These are phyloP conservation scores for Andrena trimmerana DNA, from an alignment of 2,888 invertebrate species.

Conservation along the genomic window DNA sequence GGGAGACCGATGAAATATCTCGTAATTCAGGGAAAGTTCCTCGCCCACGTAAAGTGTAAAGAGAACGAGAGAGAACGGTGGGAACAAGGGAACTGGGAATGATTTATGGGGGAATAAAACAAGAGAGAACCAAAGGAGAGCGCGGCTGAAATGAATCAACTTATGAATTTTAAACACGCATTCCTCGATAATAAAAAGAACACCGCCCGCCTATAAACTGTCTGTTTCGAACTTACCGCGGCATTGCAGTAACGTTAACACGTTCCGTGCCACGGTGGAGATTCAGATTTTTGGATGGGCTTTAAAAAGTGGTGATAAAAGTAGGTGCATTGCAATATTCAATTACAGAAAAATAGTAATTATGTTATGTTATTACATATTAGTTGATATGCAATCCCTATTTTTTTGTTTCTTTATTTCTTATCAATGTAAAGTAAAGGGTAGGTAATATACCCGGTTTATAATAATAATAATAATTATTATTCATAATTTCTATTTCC, in stretches of 20 bases:
- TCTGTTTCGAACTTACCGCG: slow-evolving; percentile 22
- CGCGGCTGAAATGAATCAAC: slow-evolving; percentile 53
- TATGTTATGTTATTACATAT: too few species aligned
- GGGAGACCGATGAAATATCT: slow-evolving; percentile 70
- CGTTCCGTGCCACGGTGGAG: too few species aligned
- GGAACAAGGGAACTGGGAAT: slow-evolving; percentile 34
- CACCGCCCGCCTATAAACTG: slow-evolving; percentile 26
- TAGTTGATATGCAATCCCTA: too few species aligned
- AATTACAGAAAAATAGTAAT: too few species aligned
- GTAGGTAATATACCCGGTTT: too few species aligned
- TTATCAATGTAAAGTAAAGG: too few species aligned
- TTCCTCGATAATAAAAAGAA: slow-evolving; percentile 61
- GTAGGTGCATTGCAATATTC: too few species aligned
- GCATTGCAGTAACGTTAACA: not conserved
- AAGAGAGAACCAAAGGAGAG: slow-evolving; percentile 25
- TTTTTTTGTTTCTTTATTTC: too few species aligned
- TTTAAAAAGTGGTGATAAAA: too few species aligned
- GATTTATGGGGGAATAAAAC: slow-evolving; percentile 61
- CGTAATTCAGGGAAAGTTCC: slow-evolving; percentile 72
- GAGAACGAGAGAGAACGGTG: slow-evolving; percentile 40
- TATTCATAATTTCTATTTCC: too few species aligned
- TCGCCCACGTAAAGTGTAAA: slow-evolving; percentile 59
- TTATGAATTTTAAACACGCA: slow-evolving; percentile 66
- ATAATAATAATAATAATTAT: too few species aligned
- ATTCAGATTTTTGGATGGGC: too few species aligned